Conservation (phyloP, 2,888 invertebrate genomes). For the Erebia aethiops region DNA sequence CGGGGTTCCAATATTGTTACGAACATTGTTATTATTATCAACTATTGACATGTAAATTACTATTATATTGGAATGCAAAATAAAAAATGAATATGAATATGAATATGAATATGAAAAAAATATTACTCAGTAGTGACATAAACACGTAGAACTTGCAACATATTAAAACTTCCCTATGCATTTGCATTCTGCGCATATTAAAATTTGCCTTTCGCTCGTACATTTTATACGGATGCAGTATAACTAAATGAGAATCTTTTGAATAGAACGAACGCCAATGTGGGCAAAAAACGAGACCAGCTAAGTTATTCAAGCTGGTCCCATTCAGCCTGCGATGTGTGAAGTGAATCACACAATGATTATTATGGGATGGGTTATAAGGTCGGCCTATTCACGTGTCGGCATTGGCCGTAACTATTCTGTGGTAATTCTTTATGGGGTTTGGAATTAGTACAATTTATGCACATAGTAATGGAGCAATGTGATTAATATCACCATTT, state of each 20-base stretch:
- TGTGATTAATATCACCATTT: not conserved
- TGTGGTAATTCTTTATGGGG: constrained; percentile 49
- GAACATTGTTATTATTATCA: too few species aligned
- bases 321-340: constrained; percentile 65
- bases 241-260: constrained; percentile 17
- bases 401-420: constrained; percentile 54
- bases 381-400: constrained; percentile 70
- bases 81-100: too few species aligned
- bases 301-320: constrained; percentile 56
- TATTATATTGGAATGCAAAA: too few species aligned
- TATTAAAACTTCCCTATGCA: not conserved
- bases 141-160: constrained; percentile 26
- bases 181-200: constrained; percentile 15
- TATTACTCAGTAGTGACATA: constrained; percentile 49
- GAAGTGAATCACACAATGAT: constrained; percentile 59
- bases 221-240: constrained; percentile 10
- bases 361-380: constrained; percentile 56
- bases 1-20: too few species aligned
- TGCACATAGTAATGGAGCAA: constrained; percentile 18
- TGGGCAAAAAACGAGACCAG: constrained; percentile 17
- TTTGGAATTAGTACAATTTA: constrained; percentile 40
- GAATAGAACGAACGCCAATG: constrained; percentile 16
- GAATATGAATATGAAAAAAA: too few species aligned
- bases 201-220: constrained; percentile 11
- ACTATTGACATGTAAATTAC: too few species aligned